Percentiles rank a stretch among this genome's conserved stretches.
phyloP scores from a whole-genome alignment of 2,797 vertebrate genomes.

The Malacoraja senta region DNA sequence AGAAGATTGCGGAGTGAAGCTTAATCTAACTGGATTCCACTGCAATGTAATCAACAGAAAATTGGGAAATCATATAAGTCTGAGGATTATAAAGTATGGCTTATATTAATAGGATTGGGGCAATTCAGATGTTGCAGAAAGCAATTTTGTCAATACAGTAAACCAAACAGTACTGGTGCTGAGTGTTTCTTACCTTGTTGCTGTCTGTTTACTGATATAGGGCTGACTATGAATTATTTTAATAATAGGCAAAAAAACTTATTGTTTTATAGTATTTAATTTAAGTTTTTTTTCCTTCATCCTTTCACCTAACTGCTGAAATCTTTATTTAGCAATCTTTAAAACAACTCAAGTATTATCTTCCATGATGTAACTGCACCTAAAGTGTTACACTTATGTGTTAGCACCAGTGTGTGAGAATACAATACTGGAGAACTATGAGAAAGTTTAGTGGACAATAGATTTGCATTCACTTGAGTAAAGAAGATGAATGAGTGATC shows the following conservation, averaged over 20 bases:
- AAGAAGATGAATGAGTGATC: neutral
- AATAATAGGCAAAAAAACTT: neutral
- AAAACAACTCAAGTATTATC: neutral
- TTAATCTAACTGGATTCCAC: slow-evolving; percentile 29
- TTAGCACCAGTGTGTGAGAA: neutral
- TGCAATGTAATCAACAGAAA: slow-evolving; percentile 26
- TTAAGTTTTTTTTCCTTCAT: neutral
- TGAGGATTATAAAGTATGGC: neutral
- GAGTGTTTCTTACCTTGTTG: neutral
- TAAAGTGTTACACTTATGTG: too few relatives aligned
- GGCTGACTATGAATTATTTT: neutral
- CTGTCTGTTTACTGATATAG: neutral
- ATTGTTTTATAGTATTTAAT: neutral
- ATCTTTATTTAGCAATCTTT: neutral
- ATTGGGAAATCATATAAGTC: neutral
- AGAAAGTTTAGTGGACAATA: neutral
- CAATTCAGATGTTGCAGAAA: neutral
- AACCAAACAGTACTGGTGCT: neutral
- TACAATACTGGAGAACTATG: neutral
- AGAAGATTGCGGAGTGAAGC: slow-evolving; percentile 19
- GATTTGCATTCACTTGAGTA: neutral
- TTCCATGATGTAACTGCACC: neutral
- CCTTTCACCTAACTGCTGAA: neutral
- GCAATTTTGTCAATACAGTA: neutral
- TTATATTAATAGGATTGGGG: slow-evolving; percentile 27